Evolutionary conservation across 2,797 vertebrate genomes (phyloP), one percentile per base, ranked within the genome.

Genomic region (Gymnoscopelus braueri): DNA sequence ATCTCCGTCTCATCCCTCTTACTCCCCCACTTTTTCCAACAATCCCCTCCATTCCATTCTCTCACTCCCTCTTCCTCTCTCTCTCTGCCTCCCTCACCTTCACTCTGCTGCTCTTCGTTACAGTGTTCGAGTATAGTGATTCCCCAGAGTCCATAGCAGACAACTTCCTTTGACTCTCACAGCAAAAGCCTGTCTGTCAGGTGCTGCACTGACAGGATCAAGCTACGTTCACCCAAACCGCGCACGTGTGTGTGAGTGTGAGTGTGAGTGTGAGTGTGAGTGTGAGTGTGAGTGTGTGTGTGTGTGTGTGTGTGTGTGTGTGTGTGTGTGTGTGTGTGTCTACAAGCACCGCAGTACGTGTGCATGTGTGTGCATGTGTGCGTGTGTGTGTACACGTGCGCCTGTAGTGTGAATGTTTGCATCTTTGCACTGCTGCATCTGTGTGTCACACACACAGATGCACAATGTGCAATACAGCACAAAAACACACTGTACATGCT

Each of bases 161-260:
- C 84, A 84, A 85, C 87, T 91, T 90, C 84, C 79, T 91, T 88
- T 90, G 85, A 89, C 87, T 86, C 83, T 79, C 82, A 83, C 78
- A 81, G 80, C 69, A 80, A 86, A 89, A 83, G 79, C 76, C 67
- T 86, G 89, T 88, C 90, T 89, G 80, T 89, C 88, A 87, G 81
- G 68, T 51, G 23, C 65, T 44, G 64, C 68, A 50, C 77, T 92
- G 89, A 90, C 92, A 92, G 90, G 89, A 91, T 91, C 88, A 88
- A 90, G 88, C 83, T 90, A 91, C 83, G 79, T 74, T 79, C 84
- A 75, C 84, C 80, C 73, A 77, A 84, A 89, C 84, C 58, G 81
- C 32, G 35, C 15, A 13, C 15, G 14, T 53, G 51, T 3, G 51
- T 53, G 51, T 53, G 51, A 2, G 51, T 53, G 51, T 53, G 51